Conservation (phyloP, 2,113 vertebrate genomes). For the Lasiurus borealis region DNA sequence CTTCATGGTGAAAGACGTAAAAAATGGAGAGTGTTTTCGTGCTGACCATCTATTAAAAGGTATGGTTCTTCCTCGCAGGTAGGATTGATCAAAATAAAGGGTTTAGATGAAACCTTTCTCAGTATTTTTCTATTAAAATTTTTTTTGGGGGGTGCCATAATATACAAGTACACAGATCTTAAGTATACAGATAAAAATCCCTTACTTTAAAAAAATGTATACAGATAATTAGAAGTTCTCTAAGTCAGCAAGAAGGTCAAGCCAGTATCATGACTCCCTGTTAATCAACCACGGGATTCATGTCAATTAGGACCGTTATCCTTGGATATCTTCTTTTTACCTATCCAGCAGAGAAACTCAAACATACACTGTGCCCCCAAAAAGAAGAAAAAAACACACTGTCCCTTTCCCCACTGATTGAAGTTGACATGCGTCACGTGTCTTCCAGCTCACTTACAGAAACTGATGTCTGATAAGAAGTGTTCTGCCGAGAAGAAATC, state of each 20-base stretch:
- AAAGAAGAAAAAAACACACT: background rate
- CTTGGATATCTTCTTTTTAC: background rate
- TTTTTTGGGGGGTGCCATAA: background rate
- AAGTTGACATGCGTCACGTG: background rate
- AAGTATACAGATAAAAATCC: background rate
- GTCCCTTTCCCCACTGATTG: background rate
- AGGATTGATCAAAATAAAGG: background rate
- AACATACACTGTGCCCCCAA: background rate
- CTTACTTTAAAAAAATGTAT: background rate
- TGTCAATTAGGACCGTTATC: conserved; percentile 8
- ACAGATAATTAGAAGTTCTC: conserved; percentile 17
- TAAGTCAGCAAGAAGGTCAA: background rate
- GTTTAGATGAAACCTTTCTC: background rate
- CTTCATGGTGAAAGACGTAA: conserved; percentile 99
- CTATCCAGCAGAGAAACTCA: background rate
- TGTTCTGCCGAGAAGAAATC: conserved; percentile 94
- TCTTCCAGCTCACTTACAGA: conserved; percentile 95
- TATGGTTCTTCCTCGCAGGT: conserved; percentile 72
- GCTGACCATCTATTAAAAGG: conserved; percentile 98
- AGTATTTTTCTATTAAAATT: background rate
- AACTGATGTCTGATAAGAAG: conserved; percentile 98
- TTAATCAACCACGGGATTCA: background rate
- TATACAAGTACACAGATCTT: background rate
- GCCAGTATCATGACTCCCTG: background rate
- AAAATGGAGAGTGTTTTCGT: conserved; percentile 97